phyloP scores from a whole-genome alignment of 2,888 invertebrate species.

The Blera fallax region DNA sequence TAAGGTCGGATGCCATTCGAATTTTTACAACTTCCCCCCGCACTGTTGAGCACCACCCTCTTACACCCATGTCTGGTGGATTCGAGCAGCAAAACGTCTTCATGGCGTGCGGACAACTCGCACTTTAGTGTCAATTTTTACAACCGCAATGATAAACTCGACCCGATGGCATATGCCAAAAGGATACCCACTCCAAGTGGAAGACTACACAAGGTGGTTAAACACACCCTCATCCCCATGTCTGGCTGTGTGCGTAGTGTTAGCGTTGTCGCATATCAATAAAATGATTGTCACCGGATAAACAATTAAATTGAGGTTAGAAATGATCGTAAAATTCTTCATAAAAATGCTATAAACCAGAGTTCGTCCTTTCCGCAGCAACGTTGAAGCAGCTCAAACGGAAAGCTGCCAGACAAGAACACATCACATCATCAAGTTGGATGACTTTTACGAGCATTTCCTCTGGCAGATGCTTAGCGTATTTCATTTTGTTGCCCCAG shows the following conservation, averaged over 20 bases:
- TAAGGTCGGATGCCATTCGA: slow-evolving; percentile 76
- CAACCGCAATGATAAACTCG: slow-evolving; percentile 71
- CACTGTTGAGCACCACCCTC: not conserved
- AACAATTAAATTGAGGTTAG: slow-evolving; percentile 82
- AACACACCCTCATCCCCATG: slow-evolving; percentile 39
- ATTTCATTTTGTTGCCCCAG: slow-evolving; percentile 31
- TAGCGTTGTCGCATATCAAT: slow-evolving; percentile 74
- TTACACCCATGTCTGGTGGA: not conserved
- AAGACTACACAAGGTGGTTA: slow-evolving; percentile 66
- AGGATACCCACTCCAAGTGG: slow-evolving; percentile 47
- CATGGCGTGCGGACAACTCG: slow-evolving; percentile 62
- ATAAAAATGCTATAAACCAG: slow-evolving; percentile 81
- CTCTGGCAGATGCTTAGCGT: slow-evolving; percentile 65
- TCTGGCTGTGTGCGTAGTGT: not conserved
- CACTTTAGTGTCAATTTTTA: slow-evolving; percentile 76
- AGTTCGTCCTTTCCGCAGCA: slow-evolving; percentile 40
- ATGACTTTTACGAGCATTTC: slow-evolving; percentile 67
- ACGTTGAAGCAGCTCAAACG: not conserved
- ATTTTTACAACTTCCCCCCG: slow-evolving; percentile 80
- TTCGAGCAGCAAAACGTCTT: slow-evolving; percentile 45
- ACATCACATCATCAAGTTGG: slow-evolving; percentile 57
- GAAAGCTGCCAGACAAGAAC: slow-evolving; percentile 16
- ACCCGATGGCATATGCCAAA: slow-evolving; percentile 62
- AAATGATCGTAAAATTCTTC: slow-evolving; percentile 81
- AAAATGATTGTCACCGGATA: slow-evolving; percentile 82